Conservation (phyloP, 2,797 vertebrate species). For the Lates japonicus region DNA sequence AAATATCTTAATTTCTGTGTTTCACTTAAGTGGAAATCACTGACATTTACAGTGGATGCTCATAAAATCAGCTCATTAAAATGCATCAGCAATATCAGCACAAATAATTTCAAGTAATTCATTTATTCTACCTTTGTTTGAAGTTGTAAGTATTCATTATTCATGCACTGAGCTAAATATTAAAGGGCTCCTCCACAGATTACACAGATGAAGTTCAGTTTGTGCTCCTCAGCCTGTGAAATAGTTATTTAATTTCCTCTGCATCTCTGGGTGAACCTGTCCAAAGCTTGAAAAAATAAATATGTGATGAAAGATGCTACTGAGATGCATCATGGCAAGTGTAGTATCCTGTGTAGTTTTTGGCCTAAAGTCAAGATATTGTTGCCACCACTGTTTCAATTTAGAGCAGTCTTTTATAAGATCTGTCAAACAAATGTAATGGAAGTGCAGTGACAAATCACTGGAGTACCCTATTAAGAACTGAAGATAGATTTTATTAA, state of each 20-base stretch:
- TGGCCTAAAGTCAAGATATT: too few relatives aligned
- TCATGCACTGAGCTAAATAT: conserved; percentile 12
- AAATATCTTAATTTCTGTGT: background rate
- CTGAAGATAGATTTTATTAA: background rate
- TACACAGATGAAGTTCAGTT: background rate
- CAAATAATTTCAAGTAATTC: background rate
- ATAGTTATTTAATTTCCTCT: background rate
- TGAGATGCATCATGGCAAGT: background rate
- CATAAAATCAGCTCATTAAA: conserved; percentile 1
- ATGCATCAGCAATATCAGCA: conserved; percentile 1
- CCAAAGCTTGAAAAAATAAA: background rate
- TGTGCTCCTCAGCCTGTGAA: background rate
- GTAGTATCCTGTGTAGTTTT: too few relatives aligned
- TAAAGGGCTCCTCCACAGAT: background rate
- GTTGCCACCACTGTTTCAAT: too few relatives aligned
- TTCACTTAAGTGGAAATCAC: background rate
- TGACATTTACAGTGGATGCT: background rate
- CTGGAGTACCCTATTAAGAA: too few relatives aligned
- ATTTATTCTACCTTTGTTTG: background rate
- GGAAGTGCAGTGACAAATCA: background rate
- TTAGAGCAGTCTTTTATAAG: too few relatives aligned
- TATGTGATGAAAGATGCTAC: background rate
- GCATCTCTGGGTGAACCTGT: background rate
- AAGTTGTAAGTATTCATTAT: conserved; percentile 1
- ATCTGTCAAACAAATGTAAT: background rate